Percentiles rank a stretch among this genome's conserved stretches.
These are phyloP conservation scores for Villa cingulata DNA, from an alignment of 2,888 invertebrate species.

Conservation along the genomic window DNA sequence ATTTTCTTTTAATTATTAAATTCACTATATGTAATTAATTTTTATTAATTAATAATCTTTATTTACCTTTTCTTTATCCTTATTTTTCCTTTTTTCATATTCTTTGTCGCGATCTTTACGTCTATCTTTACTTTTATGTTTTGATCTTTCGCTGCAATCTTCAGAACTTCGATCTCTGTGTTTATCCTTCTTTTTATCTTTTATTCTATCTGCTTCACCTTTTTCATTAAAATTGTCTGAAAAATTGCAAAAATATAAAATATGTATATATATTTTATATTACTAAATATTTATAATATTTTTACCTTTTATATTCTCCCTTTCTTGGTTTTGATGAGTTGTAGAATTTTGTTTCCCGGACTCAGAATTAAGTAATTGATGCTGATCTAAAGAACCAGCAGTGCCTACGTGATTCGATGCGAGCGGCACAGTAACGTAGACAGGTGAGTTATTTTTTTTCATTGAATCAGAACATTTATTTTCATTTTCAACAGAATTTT, in stretches of 20 bases:
- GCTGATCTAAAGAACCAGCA: neutral
- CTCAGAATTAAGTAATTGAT: neutral
- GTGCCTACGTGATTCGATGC: conserved; percentile 6
- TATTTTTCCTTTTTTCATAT: conserved; percentile 1
- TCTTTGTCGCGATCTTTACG: conserved; percentile 12
- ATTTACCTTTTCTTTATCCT: conserved; percentile 1
- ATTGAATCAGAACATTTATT: neutral
- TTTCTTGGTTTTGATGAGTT: neutral
- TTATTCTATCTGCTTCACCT: conserved; percentile 33
- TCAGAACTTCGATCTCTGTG: conserved; percentile 20
- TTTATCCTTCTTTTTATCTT: conserved; percentile 34
- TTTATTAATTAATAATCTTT: no score
- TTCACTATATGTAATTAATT: no score
- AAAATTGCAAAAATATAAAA: conserved; percentile 1
- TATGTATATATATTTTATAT: neutral
- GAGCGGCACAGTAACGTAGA: conserved; percentile 1
- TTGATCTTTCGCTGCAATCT: conserved; percentile 13
- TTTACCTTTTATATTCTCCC: conserved; percentile 1
- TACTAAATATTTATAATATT: neutral
- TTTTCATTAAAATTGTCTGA: conserved; percentile 17
- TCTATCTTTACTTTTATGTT: conserved; percentile 7
- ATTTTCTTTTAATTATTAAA: neutral
- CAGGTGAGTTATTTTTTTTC: neutral
- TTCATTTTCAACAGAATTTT: neutral
- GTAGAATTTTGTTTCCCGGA: neutral